phyloP scores from a whole-genome alignment of 2,888 invertebrate species.

The Drosophila colorata region DNA sequence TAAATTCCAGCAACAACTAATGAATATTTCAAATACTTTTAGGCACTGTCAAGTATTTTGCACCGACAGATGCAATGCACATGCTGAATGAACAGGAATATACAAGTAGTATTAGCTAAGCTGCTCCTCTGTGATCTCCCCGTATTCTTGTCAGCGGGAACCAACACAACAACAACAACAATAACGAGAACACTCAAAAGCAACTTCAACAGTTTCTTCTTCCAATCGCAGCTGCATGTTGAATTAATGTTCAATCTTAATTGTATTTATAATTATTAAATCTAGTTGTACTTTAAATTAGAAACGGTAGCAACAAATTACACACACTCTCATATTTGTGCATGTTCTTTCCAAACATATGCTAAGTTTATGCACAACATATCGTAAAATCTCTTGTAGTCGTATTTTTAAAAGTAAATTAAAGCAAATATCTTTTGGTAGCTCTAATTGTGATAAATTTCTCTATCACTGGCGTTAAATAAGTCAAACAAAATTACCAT shows the following conservation, averaged over 20 bases:
- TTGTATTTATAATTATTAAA: conserved; percentile 41
- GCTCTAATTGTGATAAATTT: not conserved
- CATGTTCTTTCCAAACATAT: conserved; percentile 26
- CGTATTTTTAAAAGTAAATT: not conserved
- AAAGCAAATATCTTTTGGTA: not conserved
- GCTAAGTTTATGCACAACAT: conserved; percentile 17
- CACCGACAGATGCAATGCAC: conserved; percentile 89
- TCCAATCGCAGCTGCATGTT: conserved; percentile 62
- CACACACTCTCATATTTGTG: conserved; percentile 21
- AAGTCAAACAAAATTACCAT: not conserved
- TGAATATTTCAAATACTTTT: conserved; percentile 63
- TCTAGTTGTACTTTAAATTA: conserved; percentile 43
- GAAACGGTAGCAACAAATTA: conserved; percentile 30
- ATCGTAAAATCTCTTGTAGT: conserved; percentile 25
- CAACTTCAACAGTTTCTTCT: conserved; percentile 27
- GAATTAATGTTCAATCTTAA: conserved; percentile 36
- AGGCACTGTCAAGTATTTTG: conserved; percentile 87
- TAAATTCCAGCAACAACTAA: conserved; percentile 28
- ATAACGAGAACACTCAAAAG: conserved; percentile 8
- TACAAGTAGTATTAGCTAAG: conserved; percentile 78
- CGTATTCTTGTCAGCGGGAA: conserved; percentile 19
- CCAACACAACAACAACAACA: conserved; percentile 38
- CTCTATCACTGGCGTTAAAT: not conserved
- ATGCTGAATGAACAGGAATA: conserved; percentile 87
- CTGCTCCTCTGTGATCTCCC: conserved; percentile 49